Conservation (phyloP, 1,140 invertebrate species). For the Cydia fagiglandana region DNA sequence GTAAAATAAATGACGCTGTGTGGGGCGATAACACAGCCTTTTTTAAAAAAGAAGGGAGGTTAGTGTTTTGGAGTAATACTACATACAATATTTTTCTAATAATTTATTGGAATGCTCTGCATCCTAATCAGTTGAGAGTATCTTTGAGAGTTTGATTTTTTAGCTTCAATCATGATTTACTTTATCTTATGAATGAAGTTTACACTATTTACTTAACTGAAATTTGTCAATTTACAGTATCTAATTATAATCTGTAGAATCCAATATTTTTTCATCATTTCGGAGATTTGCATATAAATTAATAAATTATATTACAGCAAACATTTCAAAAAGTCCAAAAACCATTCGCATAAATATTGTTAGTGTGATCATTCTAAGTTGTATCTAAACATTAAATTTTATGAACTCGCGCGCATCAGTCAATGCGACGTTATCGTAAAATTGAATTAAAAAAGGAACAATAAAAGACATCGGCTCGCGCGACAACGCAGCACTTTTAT, state of each 20-base stretch:
- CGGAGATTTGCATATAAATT: background rate
- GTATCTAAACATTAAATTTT: slow-evolving; percentile 20
- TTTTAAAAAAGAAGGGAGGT: background rate
- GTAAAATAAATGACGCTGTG: slow-evolving; percentile 1
- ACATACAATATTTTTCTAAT: background rate
- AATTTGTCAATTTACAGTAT: too few relatives aligned
- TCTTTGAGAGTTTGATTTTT: too few relatives aligned
- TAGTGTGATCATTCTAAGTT: slow-evolving; percentile 6
- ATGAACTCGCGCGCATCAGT: slow-evolving; percentile 10
- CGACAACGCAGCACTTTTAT: slow-evolving; percentile 77
- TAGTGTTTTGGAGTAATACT: background rate
- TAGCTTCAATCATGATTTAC: too few relatives aligned
- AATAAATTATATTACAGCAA: background rate
- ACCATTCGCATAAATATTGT: background rate
- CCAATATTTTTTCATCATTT: background rate
- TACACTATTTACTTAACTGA: too few relatives aligned
- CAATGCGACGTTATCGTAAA: slow-evolving; percentile 64
- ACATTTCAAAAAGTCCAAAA: background rate
- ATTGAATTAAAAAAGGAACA: slow-evolving; percentile 77
- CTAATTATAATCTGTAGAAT: background rate
- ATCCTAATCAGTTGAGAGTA: too few relatives aligned
- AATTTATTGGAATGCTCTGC: background rate
- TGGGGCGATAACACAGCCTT: background rate
- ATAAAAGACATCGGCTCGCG: slow-evolving; percentile 73
- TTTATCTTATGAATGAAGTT: too few relatives aligned